These are phyloP conservation scores for Drosophila suboccidentalis DNA, from an alignment of 2,888 invertebrate genomes.

Conservation along the genomic window DNA sequence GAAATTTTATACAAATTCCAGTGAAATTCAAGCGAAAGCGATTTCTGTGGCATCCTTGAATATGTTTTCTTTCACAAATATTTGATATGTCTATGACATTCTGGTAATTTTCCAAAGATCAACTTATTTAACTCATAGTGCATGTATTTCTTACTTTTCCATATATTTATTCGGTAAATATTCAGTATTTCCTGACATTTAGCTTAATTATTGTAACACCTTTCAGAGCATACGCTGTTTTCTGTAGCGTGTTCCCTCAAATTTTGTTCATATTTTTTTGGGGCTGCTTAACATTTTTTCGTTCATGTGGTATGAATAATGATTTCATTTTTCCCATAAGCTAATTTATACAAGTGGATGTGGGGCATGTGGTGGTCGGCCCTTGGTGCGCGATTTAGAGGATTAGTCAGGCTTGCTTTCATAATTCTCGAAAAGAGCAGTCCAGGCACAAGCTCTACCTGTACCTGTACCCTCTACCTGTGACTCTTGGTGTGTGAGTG, in stretches of 20 bases:
- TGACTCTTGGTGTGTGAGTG: conserved; percentile 21
- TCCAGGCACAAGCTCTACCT: conserved; percentile 30
- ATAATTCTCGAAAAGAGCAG: conserved; percentile 71
- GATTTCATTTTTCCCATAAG: conserved; percentile 83
- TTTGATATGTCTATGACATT: background rate
- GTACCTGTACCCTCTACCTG: conserved; percentile 57
- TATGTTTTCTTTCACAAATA: background rate
- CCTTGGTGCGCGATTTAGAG: conserved; percentile 79
- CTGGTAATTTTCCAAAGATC: background rate
- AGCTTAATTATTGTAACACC: conserved; percentile 52
- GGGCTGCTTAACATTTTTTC: conserved; percentile 72
- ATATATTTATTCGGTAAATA: background rate
- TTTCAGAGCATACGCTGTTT: conserved; percentile 33
- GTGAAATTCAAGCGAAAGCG: no score
- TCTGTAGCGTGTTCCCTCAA: conserved; percentile 23
- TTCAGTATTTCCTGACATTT: conserved; percentile 22
- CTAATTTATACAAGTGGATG: conserved; percentile 82
- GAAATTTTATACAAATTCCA: no score
- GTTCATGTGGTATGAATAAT: conserved; percentile 80
- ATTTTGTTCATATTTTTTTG: conserved; percentile 31
- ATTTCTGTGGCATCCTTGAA: no score
- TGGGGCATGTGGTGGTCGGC: conserved; percentile 52
- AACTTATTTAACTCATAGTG: background rate
- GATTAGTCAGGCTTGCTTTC: conserved; percentile 83
- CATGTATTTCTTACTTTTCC: background rate